Conservation (phyloP, 2,888 invertebrate genomes). For the Parascotia fuliginaria region DNA sequence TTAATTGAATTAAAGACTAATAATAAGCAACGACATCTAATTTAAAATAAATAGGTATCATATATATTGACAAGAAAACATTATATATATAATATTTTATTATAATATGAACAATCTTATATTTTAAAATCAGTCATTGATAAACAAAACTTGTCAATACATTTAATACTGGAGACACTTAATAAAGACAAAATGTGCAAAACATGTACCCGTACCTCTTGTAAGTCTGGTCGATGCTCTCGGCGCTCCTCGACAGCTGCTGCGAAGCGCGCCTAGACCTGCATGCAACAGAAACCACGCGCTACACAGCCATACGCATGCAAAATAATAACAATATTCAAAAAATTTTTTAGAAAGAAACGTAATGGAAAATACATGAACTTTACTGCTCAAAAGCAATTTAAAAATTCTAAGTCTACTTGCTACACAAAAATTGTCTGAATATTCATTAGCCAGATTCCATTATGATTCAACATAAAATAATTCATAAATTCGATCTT, state of each 20-base stretch:
- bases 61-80: conserved; percentile 2
- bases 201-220: conserved; percentile 85
- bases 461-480: conserved; percentile 34
- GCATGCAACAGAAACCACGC: conserved; percentile 85
- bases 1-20: not conserved
- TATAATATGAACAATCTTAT: not conserved
- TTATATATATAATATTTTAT: not conserved
- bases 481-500: conserved; percentile 11
- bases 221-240: conserved; percentile 87
- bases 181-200: conserved; percentile 17
- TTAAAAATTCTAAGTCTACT: not conserved
- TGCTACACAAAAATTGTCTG: conserved; percentile 39
- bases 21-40: conserved; percentile 1
- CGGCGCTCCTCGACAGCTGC: conserved; percentile 90
- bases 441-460: conserved; percentile 39
- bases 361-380: not conserved
- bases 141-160: conserved; percentile 21
- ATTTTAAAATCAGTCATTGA: not conserved
- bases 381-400: too few relatives aligned
- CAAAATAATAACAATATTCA: conserved; percentile 61
- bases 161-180: conserved; percentile 12
- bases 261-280: conserved; percentile 96
- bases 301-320: conserved; percentile 81
- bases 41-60: not conserved
- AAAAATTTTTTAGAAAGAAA: conserved; percentile 47